phyloP scores from a whole-genome alignment of 2,797 vertebrate species.

The Neosilurus mollespiculum region DNA sequence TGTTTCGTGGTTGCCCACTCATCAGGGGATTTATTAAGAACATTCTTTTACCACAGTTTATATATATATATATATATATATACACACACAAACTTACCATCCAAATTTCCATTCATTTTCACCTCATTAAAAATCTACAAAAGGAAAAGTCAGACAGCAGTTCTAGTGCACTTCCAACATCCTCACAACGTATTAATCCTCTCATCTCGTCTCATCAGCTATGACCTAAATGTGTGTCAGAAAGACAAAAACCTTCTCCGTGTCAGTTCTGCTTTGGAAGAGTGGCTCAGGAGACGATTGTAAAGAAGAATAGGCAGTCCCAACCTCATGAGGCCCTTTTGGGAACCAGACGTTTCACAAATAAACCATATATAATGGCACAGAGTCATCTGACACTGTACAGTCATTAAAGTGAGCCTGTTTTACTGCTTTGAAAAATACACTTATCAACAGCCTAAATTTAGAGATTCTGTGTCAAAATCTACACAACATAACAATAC shows the following conservation, averaged over 20 bases:
- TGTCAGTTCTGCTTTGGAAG: constrained; percentile 29
- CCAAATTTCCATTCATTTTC: not conserved
- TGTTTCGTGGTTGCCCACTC: no score
- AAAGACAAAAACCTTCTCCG: constrained; percentile 39
- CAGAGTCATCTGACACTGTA: not conserved
- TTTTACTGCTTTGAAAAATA: not conserved
- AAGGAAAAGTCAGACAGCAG: constrained; percentile 13
- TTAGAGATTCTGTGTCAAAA: not conserved
- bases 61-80: no score
- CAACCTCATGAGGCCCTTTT: not conserved
- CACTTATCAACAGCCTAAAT: not conserved
- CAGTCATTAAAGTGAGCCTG: not conserved
- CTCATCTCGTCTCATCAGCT: constrained; percentile 18
- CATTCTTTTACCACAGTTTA: no score
- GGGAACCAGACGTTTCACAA: constrained; percentile 8
- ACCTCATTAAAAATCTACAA: not conserved
- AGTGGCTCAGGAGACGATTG: constrained; percentile 24
- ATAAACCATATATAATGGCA: constrained; percentile 18
- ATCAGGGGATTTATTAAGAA: no score
- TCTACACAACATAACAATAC: not conserved
- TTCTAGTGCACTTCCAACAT: not conserved
- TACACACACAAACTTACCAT: not conserved
- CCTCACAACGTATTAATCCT: constrained; percentile 13
- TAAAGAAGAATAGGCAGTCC: not conserved
- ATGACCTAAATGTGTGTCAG: constrained; percentile 51